Conservation (phyloP, 64 coral and sea anemone genomes). For the Catalaphyllia jardinei region DNA sequence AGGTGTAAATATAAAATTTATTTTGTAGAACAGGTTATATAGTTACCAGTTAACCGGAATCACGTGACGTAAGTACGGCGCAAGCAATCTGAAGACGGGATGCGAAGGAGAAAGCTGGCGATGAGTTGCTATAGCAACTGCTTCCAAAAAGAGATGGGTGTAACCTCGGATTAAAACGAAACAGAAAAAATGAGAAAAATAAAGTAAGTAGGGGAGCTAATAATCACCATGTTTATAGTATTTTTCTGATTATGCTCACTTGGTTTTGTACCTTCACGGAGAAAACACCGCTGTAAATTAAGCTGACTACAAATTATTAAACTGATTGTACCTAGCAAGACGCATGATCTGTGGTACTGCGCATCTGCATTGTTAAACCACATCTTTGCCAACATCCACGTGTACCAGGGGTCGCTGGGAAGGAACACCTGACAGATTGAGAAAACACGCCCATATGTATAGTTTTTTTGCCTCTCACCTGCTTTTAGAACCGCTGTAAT, state of each 20-base stretch:
- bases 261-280: too few species aligned
- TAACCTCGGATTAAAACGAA: slow-evolving; percentile 48
- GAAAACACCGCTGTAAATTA: too few species aligned
- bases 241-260: too few species aligned
- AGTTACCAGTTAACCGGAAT: slow-evolving; percentile 88
- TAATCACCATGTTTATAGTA: too few species aligned
- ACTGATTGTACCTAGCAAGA: slow-evolving; percentile 53
- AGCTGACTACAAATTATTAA: background rate
- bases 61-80: slow-evolving; percentile 76
- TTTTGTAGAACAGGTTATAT: background rate
- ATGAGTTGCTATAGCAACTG: slow-evolving; percentile 87
- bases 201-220: background rate
- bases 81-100: slow-evolving; percentile 84
- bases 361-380: slow-evolving; percentile 98
- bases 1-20: too few species aligned
- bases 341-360: slow-evolving; percentile 90
- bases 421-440: slow-evolving; percentile 67
- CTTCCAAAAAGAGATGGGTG: slow-evolving; percentile 80
- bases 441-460: too few species aligned
- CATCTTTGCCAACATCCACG: slow-evolving; percentile 95
- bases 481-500: too few species aligned
- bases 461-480: too few species aligned
- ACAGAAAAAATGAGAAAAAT: background rate
- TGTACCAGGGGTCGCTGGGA: slow-evolving; percentile 95
- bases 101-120: slow-evolving; percentile 94